phyloP scores from a whole-genome alignment of 2,888 invertebrate species.

The Amphipyra berbera region DNA sequence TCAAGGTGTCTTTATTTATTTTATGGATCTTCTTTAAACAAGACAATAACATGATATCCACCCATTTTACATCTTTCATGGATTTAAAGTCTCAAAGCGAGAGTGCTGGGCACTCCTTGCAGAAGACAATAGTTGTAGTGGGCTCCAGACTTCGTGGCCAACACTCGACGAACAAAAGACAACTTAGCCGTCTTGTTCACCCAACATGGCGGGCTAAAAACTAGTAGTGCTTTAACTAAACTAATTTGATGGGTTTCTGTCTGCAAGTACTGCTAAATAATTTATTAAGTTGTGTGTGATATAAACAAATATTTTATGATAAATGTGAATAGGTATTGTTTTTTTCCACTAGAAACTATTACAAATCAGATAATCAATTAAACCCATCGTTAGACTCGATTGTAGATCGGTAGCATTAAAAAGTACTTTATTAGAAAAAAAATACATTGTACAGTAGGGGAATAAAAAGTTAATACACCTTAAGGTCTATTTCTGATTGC shows the following conservation, averaged over 20 bases:
- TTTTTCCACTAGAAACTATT: too few species aligned
- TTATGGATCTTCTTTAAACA: too few species aligned
- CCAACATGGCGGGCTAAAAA: conserved; percentile 30
- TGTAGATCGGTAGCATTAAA: too few species aligned
- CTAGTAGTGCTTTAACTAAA: conserved; percentile 29
- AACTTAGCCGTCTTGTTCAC: conserved; percentile 43
- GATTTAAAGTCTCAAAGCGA: conserved; percentile 50
- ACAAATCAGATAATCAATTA: too few species aligned
- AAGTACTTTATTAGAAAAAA: too few species aligned
- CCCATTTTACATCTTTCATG: conserved; percentile 2
- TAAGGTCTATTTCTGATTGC: too few species aligned
- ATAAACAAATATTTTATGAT: too few species aligned
- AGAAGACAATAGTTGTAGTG: conserved; percentile 66
- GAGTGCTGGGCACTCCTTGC: conserved; percentile 44
- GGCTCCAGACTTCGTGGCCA: conserved; percentile 50
- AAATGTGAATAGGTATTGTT: too few species aligned
- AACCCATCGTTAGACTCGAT: too few species aligned
- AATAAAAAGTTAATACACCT: too few species aligned
- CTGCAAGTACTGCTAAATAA: neutral
- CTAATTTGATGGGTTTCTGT: conserved; percentile 16
- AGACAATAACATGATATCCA: neutral
- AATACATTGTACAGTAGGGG: too few species aligned
- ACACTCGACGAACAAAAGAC: conserved; percentile 64
- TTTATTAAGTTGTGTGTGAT: neutral
- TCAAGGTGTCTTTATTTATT: too few species aligned